Evolutionary conservation across 2,888 invertebrate species (phyloP).

Genomic region (Diarsia brunnea): DNA sequence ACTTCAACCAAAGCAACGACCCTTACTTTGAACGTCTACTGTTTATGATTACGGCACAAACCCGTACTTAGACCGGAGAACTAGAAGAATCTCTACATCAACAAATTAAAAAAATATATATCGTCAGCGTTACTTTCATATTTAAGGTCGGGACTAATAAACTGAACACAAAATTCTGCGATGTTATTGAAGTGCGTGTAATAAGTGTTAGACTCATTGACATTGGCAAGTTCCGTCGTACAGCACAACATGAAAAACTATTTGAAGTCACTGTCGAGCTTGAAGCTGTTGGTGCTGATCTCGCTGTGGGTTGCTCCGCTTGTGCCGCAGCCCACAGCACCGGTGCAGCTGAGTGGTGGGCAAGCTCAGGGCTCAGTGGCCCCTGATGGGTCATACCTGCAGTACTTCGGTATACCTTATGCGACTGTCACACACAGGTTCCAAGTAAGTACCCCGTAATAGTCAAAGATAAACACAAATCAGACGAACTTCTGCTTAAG

Average conservation of each 20-base stretch:
- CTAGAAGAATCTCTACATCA: background rate
- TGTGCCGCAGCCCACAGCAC: constrained; percentile 78
- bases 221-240: background rate
- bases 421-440: constrained; percentile 77
- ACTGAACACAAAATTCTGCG: background rate
- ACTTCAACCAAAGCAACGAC: background rate
- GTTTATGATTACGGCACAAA: background rate
- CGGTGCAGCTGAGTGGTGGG: constrained; percentile 75
- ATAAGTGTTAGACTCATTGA: background rate
- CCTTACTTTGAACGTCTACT: background rate
- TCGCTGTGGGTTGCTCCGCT: constrained; percentile 80
- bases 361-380: constrained; percentile 75
- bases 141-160: background rate
- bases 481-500: background rate
- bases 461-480: background rate
- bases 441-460: constrained; percentile 74
- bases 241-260: constrained; percentile 35
- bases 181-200: background rate
- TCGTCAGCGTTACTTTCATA: background rate
- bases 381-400: constrained; percentile 75
- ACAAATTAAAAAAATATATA: background rate
- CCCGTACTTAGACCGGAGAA: background rate
- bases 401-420: constrained; percentile 82
- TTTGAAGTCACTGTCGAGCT: constrained; percentile 58
- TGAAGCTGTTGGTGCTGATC: constrained; percentile 80